A percentile compares a stretch with the other conserved stretches of the same genome.
Conservation (phyloP, 1,140 invertebrate genomes). For the Pogonomyrmex californicus region DNA sequence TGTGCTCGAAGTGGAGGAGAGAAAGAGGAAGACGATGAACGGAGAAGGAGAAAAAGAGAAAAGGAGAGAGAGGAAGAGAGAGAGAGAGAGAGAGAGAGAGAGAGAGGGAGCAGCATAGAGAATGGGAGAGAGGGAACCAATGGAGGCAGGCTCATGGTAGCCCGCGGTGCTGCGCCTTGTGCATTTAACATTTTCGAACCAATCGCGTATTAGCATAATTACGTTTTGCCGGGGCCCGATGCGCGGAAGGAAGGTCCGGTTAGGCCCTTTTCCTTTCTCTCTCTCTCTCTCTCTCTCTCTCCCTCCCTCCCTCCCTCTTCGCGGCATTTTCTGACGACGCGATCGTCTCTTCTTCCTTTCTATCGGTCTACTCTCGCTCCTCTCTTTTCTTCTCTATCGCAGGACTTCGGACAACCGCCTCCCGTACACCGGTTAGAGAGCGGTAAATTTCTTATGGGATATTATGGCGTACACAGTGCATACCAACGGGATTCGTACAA, state of each 20-base stretch:
- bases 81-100: slow-evolving; percentile 48
- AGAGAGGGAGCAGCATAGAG: slow-evolving; percentile 47
- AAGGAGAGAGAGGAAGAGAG: slow-evolving; percentile 21
- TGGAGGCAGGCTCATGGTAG: slow-evolving; percentile 77
- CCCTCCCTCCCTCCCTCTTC: slow-evolving; percentile 18
- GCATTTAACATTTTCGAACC: slow-evolving; percentile 84
- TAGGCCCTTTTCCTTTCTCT: slow-evolving; percentile 44
- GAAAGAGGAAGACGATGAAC: slow-evolving; percentile 11
- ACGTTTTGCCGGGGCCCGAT: slow-evolving; percentile 80
- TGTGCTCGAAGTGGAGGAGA: slow-evolving; percentile 51
- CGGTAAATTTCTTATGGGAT: slow-evolving; percentile 84
- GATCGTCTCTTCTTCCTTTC: slow-evolving; percentile 7
- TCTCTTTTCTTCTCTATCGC: slow-evolving; percentile 46
- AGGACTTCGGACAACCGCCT: slow-evolving; percentile 51
- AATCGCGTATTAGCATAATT: slow-evolving; percentile 87
- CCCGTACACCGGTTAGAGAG: slow-evolving; percentile 78
- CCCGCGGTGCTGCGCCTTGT: slow-evolving; percentile 80
- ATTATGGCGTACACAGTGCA: slow-evolving; percentile 82
- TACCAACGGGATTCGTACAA: slow-evolving; percentile 83
- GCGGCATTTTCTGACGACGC: slow-evolving; percentile 61
- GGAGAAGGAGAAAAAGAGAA: slow-evolving; percentile 11
- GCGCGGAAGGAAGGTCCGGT: slow-evolving; percentile 72
- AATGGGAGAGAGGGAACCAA: slow-evolving; percentile 68
- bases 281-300: slow-evolving; percentile 34
- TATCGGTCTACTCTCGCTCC: slow-evolving; percentile 9